Percentiles rank a stretch among this genome's conserved stretches.
Conservation (phyloP, 2,888 invertebrate genomes). For the Cataglyphis altisquamis region DNA sequence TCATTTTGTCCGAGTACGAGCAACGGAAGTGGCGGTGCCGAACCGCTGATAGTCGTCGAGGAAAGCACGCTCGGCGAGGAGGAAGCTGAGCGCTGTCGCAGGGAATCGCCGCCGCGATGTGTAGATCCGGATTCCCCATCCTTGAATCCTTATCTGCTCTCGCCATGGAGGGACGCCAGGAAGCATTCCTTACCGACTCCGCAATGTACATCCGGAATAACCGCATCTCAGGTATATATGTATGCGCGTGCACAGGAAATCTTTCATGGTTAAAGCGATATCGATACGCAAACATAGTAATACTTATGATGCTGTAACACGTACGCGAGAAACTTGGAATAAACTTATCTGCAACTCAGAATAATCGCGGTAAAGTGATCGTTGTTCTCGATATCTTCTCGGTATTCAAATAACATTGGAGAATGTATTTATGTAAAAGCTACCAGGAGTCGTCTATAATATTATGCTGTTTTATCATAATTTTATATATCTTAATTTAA, state of each 20-base stretch:
- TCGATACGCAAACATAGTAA: not conserved
- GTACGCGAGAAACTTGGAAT: not conserved
- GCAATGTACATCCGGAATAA: conserved; percentile 94
- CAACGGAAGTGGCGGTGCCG: conserved; percentile 87
- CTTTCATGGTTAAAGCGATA: conserved; percentile 10
- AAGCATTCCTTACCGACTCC: conserved; percentile 95
- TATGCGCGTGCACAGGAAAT: conserved; percentile 5
- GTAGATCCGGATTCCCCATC: conserved; percentile 93
- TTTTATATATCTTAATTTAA: not conserved
- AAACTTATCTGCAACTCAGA: not conserved
- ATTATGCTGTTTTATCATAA: not conserved
- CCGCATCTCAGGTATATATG: conserved; percentile 90
- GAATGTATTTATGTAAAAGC: not conserved
- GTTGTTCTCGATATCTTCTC: not conserved
- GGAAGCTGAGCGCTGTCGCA: conserved; percentile 87
- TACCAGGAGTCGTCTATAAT: not conserved
- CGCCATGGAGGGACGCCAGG: conserved; percentile 93
- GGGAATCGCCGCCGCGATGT: conserved; percentile 88
- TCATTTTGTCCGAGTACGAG: conserved; percentile 78
- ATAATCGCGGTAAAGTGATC: not conserved
- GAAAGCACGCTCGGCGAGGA: conserved; percentile 91
- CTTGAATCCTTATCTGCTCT: conserved; percentile 92
- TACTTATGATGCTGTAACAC: not conserved
- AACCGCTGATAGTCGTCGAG: conserved; percentile 94
- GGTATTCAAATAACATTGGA: not conserved